Evolutionary conservation across 2,888 invertebrate genomes (phyloP), one percentile per base, ranked within the genome.

Genomic region (Eutolmus rufibarbis): DNA sequence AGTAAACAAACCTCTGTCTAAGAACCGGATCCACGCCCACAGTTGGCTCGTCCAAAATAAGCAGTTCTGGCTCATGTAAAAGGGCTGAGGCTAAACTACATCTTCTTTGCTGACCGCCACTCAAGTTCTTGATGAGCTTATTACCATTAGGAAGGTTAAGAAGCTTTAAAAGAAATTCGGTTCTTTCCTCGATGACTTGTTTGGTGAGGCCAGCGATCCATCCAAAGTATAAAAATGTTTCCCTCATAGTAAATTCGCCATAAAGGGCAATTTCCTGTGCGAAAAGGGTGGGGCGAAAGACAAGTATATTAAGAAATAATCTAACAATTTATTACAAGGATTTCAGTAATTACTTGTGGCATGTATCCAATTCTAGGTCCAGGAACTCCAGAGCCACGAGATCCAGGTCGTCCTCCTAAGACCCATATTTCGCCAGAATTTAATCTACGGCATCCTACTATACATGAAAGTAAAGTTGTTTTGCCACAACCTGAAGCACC

Each of bases 401-500:
- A 95, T 0, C 97, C 97, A 0, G 98, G 98, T 88, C 94, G 94
- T 12, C 96, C 96, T 12, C 97, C 98, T 46, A 98, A 94, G 5
- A 97, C 97, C 95, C 96, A 96, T 88, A 98, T 95, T 91, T 96
- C 96, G 5, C 98, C 98, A 1, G 95, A 94, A 92, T 97, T 96
- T 87, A 97, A 93, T 89, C 95, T 93, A 89, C 97, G 94, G 89
- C 97, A 93, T 1, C 98, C 98, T 2, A 98, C 96, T 88, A 97
- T 96, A 92, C 97, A 97, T 88, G 97, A 95, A 0, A 98, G 94
- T 7, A 98, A 93, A 0, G 98, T 98, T 0, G 98, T 98, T 92
- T 98, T 98, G 0, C 97, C 97, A 91, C 98, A 98, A 0, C 98
- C 98, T 89, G 97, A 97, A 0, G 98, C 97, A 23, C 98, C 98